Evolutionary conservation across 2,113 vertebrate species (phyloP), one percentile per base, ranked within the genome.

Genomic region (Mormoops blainvillei): DNA sequence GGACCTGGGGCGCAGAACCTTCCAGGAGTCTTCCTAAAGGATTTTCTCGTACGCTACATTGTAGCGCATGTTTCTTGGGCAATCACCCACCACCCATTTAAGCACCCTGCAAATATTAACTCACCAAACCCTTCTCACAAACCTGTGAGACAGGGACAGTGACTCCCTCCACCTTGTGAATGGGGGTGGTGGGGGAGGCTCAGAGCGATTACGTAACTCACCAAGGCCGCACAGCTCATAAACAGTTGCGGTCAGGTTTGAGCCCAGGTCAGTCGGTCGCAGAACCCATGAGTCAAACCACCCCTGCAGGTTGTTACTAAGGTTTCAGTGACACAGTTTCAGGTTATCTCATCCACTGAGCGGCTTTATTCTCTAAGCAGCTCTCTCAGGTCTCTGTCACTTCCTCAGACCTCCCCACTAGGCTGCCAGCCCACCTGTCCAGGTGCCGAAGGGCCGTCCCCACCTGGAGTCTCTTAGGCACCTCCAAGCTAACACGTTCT

Each of bases 21-120:
- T 28, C 45, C 2, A 6, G 38, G 78, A 56, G 50, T 5, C 26
- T 41, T 61, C n/a, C 19, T 81, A 14, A 33, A 22, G n/a, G 20
- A 68, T 6, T 38, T 3, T n/a, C 13, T 22, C 2, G 16, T 4
- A n/a, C 11, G 4, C 7, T 26, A 31, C 67, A 2, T 7, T 14
- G 19, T 36, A 52, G 78, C 54, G 45, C 31, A 9, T 26, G 22
- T 31, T 65, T 71, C n/a, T 36, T 14, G 16, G n/a, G 41, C 36
- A 76, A 56, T 63, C 48, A 41, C 5, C 10, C n/a, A 65, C 33
- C 11, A 20, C 33, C 18, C 2, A 11, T 24, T 33, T 58, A 61
- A 84, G 85, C 28, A 2, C 61, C 9, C 9, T 22, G 52, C 7
- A 43, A 24, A 26, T 41, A 16, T 2, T 31, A 31, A 58, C 48